Evolutionary conservation across 1,140 invertebrate species (phyloP), one percentile per base, ranked within the genome.

Genomic region (Caenorhabditis remanei): DNA sequence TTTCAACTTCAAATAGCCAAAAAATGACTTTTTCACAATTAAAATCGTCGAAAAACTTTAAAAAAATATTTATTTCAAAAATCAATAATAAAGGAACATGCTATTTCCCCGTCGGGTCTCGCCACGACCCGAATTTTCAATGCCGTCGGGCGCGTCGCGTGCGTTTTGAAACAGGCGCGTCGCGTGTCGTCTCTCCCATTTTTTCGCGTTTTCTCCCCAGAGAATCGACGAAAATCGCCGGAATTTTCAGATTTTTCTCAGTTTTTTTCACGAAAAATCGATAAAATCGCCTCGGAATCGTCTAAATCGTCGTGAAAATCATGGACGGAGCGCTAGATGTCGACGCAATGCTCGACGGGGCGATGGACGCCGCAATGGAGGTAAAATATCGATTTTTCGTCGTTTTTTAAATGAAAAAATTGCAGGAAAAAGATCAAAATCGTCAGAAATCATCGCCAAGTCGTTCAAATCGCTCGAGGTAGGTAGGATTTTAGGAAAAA

Each of bases 61-160:
- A 61, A 61, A 32, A 32, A 2, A 32, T 32, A 61, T n/a, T n/a
- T 1, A 61, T 61, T 61, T 61, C 8, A 65, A 32, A 2, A 32
- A 32, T 32, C 32, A 32, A 32, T 32, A 65, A 41, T 67, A 67
- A 67, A 67, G 63, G 63, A 8, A 32, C 63, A 67, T 16, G 2
- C 63, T 0, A 14, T 67, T 67, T 40, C 11, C 40, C 1, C 6
- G 0, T 32, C 40, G 63, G 63, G 63, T 67, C 63, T 67, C 40
- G 21, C 63, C 3, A 41, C 63, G 63, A 41, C 40, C 11, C 13
- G 16, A 21, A 24, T 13, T 40, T 13, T 67, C 9, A 40, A 40
- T 67, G 63, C 24, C 63, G 63, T 67, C 32, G 32, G 3, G 9
- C 63, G 63, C 63, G 63, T 67, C 63, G 63, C 63, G 63, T n/a